phyloP scores from a whole-genome alignment of 2,113 vertebrate species.

The Nesoenas mayeri region DNA sequence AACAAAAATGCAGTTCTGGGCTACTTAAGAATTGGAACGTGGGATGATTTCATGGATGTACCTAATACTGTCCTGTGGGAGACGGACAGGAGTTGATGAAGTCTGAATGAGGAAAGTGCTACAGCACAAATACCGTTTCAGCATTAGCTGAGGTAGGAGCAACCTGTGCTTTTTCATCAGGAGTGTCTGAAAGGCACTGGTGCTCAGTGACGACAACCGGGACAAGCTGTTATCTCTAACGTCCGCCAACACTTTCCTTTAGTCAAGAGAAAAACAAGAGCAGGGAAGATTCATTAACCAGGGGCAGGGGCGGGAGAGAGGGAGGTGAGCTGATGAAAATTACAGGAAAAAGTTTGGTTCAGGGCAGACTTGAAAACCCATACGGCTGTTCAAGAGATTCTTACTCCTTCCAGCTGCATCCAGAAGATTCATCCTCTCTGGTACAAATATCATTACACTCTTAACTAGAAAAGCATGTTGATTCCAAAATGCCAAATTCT shows the following conservation, averaged over 20 bases:
- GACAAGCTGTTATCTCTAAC: background rate
- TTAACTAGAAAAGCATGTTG: constrained; percentile 52
- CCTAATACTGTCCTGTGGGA: background rate
- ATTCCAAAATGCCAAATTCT: constrained; percentile 31
- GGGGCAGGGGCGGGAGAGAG: background rate
- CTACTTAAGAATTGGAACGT: background rate
- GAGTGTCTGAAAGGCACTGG: background rate
- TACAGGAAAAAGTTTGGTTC: background rate
- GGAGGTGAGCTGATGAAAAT: background rate
- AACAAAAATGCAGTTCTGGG: background rate
- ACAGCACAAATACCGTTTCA: fast-evolving
- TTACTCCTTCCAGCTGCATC: constrained; percentile 10
- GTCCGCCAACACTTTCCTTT: background rate
- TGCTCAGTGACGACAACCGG: background rate
- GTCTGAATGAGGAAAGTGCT: background rate
- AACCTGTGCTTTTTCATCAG: background rate
- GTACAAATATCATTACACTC: background rate
- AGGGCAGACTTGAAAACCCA: background rate
- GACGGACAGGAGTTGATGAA: background rate
- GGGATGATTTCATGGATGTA: background rate
- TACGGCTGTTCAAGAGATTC: background rate
- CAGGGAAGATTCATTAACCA: background rate
- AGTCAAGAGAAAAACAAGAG: background rate
- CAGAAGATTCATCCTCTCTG: background rate
- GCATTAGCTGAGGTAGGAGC: background rate